These are phyloP conservation scores for Protodeltote pygarga DNA, from an alignment of 2,888 invertebrate species.

Conservation along the genomic window DNA sequence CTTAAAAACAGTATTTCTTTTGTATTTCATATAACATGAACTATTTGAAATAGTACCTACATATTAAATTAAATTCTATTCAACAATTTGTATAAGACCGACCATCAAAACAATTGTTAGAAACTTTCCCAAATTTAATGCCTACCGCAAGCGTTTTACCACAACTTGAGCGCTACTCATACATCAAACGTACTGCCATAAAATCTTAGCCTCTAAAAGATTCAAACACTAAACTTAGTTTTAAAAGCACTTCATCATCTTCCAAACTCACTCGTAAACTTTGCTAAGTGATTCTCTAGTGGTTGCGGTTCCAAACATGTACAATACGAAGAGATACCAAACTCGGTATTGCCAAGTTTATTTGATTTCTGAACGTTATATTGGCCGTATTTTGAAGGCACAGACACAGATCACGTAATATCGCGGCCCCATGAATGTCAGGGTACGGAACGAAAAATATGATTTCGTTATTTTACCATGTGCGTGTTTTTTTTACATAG, in stretches of 20 bases:
- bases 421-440: conserved; percentile 12
- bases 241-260: conserved; percentile 55
- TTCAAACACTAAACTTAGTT: conserved; percentile 47
- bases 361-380: conserved; percentile 24
- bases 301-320: conserved; percentile 24
- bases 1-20: too few species aligned
- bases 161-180: background rate
- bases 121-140: too few species aligned
- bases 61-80: too few species aligned
- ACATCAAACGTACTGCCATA: conserved; percentile 7
- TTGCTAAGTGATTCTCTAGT: conserved; percentile 45
- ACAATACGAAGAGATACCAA: conserved; percentile 12
- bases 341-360: conserved; percentile 21
- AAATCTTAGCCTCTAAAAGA: conserved; percentile 31
- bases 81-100: too few species aligned
- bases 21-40: too few species aligned
- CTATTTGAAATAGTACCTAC: too few species aligned
- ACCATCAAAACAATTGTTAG: too few species aligned
- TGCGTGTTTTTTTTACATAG: too few species aligned
- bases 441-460: conserved; percentile 13
- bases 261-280: conserved; percentile 39
- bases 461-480: conserved; percentile 14
- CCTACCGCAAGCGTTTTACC: too few species aligned
- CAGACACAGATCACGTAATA: conserved; percentile 29
- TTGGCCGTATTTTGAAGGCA: conserved; percentile 14